phyloP scores from a whole-genome alignment of 2,113 vertebrate species.

The Aplodontia rufa region DNA sequence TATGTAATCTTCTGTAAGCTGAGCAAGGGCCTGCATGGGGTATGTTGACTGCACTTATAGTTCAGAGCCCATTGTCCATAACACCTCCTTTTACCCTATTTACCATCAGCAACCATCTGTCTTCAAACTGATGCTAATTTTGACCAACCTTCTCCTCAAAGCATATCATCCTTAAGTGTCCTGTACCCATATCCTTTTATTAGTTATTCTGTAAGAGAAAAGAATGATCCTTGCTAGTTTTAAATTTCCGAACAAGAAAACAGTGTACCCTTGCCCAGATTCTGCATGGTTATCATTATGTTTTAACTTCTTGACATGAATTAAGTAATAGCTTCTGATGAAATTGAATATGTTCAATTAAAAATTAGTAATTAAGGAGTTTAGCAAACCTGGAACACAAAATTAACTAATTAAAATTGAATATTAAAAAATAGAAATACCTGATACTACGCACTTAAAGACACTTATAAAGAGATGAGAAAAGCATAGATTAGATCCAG shows the following conservation, averaged over 20 bases:
- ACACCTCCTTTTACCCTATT: too few species aligned
- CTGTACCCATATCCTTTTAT: not conserved
- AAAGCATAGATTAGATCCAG: slow-evolving; percentile 22
- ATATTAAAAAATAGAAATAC: slow-evolving; percentile 35
- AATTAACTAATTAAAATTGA: too few species aligned
- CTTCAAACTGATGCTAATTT: not conserved
- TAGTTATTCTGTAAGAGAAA: not conserved
- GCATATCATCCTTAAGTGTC: too few species aligned
- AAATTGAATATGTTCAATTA: not conserved
- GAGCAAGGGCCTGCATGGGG: too few species aligned
- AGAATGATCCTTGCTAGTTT: not conserved
- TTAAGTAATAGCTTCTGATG: not conserved
- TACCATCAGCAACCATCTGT: not conserved
- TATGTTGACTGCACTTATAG: too few species aligned
- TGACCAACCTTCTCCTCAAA: not conserved
- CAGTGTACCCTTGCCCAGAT: not conserved
- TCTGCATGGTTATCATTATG: not conserved
- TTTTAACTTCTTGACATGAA: slow-evolving; percentile 3
- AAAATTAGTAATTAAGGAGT: not conserved
- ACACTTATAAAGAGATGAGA: not conserved
- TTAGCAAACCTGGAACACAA: not conserved
- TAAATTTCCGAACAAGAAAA: not conserved
- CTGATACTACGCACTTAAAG: not conserved
- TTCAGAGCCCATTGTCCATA: too few species aligned
- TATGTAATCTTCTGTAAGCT: not conserved